Evolutionary conservation across 2,113 vertebrate species (phyloP).

Genomic region (Myiagra hebetior): DNA sequence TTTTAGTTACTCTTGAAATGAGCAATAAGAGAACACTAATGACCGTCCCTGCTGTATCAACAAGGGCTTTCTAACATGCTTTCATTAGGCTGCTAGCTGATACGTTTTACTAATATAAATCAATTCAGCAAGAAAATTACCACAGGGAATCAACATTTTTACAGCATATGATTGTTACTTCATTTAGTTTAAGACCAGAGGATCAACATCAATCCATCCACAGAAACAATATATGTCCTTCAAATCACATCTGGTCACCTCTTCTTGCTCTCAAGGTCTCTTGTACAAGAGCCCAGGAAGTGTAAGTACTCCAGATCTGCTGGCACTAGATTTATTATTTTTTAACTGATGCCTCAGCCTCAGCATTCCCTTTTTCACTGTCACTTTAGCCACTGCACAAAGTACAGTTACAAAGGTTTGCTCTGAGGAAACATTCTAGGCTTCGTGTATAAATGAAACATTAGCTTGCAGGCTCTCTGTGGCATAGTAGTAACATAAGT

Average conservation of each 20-base stretch:
- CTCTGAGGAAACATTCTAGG: neutral
- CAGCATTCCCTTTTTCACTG: neutral
- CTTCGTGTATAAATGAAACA: neutral
- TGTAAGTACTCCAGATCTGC: neutral
- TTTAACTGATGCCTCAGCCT: accelerated
- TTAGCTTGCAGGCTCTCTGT: neutral
- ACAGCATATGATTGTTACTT: neutral
- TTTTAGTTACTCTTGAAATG: neutral
- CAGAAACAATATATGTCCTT: neutral
- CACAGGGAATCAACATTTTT: neutral
- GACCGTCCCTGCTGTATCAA: neutral
- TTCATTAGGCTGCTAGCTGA: neutral
- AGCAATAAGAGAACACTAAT: neutral
- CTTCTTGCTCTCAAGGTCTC: neutral
- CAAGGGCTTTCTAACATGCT: neutral
- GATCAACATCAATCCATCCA: neutral
- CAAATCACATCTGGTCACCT: neutral
- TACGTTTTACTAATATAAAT: neutral
- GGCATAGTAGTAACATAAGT: neutral
- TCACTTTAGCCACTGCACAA: neutral
- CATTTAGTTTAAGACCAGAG: neutral
- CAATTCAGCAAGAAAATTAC: neutral
- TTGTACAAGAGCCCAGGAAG: neutral
- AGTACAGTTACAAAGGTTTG: neutral
- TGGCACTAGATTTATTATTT: neutral